Evolutionary conservation across 2,113 vertebrate species (phyloP).

Genomic region (Brachyistius frenatus): DNA sequence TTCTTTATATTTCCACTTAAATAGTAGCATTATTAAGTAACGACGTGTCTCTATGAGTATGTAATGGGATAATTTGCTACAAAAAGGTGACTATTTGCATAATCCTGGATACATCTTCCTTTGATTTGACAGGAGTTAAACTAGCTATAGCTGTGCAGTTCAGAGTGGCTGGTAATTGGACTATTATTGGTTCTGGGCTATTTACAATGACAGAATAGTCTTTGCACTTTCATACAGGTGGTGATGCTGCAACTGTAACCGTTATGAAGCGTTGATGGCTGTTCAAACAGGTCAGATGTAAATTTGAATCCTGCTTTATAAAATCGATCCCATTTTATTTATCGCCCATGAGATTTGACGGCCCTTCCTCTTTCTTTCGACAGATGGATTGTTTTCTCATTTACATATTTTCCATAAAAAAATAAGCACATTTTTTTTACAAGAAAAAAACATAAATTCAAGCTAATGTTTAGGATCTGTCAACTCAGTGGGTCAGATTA

Average conservation of each 20-base stretch:
- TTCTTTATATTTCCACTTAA: constrained; percentile 42
- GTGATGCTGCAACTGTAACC: neutral
- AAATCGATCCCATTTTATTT: neutral
- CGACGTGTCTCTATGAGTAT: neutral
- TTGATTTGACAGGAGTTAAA: neutral
- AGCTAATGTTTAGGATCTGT: no score
- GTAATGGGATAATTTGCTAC: neutral
- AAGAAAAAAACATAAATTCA: neutral
- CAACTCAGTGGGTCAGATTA: neutral
- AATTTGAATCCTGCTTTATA: neutral
- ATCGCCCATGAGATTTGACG: neutral
- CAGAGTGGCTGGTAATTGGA: neutral
- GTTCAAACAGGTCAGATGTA: neutral
- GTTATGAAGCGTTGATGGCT: neutral
- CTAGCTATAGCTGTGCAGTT: neutral
- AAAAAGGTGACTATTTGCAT: constrained; percentile 39
- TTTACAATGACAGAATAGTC: neutral
- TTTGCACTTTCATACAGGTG: neutral
- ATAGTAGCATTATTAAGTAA: constrained; percentile 11
- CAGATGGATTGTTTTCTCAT: neutral
- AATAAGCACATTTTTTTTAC: neutral
- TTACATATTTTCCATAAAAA: neutral
- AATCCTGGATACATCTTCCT: neutral
- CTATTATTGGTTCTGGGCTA: neutral
- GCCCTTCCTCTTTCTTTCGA: neutral